Evolutionary conservation across 2,797 vertebrate genomes (phyloP).

Genomic region (Adrianichthys oophorus): DNA sequence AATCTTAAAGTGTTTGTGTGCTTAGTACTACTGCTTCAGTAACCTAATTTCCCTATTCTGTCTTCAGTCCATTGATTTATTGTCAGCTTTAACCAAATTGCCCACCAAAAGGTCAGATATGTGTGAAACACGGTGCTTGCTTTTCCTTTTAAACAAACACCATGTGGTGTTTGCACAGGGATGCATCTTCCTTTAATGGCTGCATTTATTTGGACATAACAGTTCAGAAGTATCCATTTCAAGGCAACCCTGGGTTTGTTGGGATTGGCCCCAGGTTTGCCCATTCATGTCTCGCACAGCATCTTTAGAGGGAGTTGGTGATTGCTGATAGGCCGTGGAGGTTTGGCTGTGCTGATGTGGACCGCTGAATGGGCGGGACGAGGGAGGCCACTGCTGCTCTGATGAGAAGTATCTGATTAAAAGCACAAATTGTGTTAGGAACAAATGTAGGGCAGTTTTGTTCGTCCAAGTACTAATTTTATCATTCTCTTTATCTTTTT

Average conservation of each 20-base stretch:
- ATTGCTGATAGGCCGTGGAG: conserved; percentile 64
- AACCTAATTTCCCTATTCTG: no score
- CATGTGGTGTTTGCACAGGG: not conserved
- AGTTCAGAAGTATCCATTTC: conserved; percentile 56
- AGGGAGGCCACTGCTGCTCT: conserved; percentile 17
- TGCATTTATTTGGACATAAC: conserved; percentile 27
- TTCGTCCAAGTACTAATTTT: not conserved
- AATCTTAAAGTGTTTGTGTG: no score
- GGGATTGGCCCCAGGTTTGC: conserved; percentile 62
- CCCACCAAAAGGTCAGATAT: not conserved
- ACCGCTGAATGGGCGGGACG: conserved; percentile 56
- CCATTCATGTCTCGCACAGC: conserved; percentile 58
- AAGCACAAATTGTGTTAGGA: no score
- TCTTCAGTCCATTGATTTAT: no score
- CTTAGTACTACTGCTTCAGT: no score
- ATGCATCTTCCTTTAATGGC: conserved; percentile 10
- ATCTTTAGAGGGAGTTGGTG: conserved; percentile 64
- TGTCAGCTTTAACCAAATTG: not conserved
- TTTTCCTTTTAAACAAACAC: not conserved
- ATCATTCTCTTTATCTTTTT: not conserved
- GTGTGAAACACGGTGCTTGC: conserved; percentile 1
- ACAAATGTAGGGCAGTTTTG: no score
- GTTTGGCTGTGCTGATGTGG: conserved; percentile 76
- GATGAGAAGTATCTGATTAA: conserved; percentile 19
- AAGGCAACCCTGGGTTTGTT: conserved; percentile 32